phyloP scores from a whole-genome alignment of 2,888 invertebrate species.

The Heliconius sara region DNA sequence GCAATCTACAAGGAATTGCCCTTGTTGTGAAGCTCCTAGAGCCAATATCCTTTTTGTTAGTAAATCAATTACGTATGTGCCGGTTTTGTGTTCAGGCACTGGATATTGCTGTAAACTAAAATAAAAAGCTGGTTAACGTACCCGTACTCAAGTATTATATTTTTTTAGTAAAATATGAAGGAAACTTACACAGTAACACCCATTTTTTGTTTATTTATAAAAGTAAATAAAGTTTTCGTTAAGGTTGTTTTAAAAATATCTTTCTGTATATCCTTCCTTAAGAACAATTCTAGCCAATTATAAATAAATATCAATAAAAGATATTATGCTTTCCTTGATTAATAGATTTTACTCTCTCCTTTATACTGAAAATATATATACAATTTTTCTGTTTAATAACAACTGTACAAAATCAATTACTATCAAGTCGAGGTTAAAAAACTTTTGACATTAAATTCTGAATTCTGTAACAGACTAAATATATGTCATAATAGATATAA shows the following conservation, averaged over 20 bases:
- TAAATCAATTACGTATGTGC: constrained; percentile 93
- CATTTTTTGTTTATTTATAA: constrained; percentile 58
- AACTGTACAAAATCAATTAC: not conserved
- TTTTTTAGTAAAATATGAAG: not conserved
- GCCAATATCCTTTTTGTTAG: constrained; percentile 93
- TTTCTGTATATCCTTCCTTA: not conserved
- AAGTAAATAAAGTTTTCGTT: not conserved
- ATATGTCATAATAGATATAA: not conserved
- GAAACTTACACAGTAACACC: constrained; percentile 86
- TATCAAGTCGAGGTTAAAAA: not conserved
- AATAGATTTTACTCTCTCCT: not conserved
- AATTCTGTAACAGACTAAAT: not conserved
- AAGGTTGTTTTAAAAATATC: not conserved
- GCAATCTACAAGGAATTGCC: constrained; percentile 96
- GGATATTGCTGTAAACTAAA: constrained; percentile 92
- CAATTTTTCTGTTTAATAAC: constrained; percentile 7
- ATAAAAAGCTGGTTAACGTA: not conserved
- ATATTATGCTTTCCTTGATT: not conserved
- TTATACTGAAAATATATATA: not conserved
- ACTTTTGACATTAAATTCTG: constrained; percentile 6
- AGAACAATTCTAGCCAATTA: not conserved
- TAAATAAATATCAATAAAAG: not conserved
- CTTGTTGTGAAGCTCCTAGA: constrained; percentile 93
- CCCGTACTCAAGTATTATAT: not conserved
- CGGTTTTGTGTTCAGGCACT: constrained; percentile 94